Conservation (phyloP, 2,113 vertebrate species). For the Gambusia holbrooki region DNA sequence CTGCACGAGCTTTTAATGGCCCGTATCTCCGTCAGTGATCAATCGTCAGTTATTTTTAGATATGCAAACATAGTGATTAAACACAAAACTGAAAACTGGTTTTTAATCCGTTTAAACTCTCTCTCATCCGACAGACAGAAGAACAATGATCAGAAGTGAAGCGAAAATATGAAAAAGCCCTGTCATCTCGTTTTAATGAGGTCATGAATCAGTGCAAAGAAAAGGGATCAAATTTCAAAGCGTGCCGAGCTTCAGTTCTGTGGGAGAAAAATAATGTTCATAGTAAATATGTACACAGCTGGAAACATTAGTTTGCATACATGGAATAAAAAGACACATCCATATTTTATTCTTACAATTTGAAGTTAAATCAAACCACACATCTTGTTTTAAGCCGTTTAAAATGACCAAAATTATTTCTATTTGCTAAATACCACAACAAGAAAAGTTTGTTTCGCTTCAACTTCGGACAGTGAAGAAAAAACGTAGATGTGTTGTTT, state of each 20-base stretch:
- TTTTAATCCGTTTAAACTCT: background rate
- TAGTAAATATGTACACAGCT: too few relatives aligned
- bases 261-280: background rate
- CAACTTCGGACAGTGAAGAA: too few relatives aligned
- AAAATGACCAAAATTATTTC: too few relatives aligned
- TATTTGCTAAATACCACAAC: too few relatives aligned
- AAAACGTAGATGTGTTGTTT: too few relatives aligned
- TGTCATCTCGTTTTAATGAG: background rate
- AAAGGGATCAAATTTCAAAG: background rate
- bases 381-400: too few relatives aligned
- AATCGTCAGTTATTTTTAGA: constrained; percentile 1
- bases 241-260: background rate
- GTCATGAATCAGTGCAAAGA: background rate
- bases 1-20: background rate
- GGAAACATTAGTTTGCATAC: too few relatives aligned
- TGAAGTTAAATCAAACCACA: background rate
- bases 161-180: constrained; percentile 2
- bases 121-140: background rate
- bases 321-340: too few relatives aligned
- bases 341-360: too few relatives aligned
- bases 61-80: background rate
- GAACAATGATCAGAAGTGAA: background rate
- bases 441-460: background rate
- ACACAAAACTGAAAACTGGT: background rate
- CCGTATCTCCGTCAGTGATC: constrained; percentile 1